Evolutionary conservation across 2,797 vertebrate genomes (phyloP).

Genomic region (Danio aesculapii): DNA sequence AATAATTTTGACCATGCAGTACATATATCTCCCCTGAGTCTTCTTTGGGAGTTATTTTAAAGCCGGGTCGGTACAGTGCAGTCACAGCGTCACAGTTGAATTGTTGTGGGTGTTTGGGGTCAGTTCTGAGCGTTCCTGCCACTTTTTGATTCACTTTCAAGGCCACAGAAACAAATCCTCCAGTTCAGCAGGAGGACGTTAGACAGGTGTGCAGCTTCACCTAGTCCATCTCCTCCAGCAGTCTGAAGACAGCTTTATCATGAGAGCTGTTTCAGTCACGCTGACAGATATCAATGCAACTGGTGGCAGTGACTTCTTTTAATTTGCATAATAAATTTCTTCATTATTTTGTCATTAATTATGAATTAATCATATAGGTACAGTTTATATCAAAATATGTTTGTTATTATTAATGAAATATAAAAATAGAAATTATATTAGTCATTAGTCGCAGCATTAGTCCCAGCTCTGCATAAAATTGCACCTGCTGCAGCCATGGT

Average conservation of each 20-base stretch:
- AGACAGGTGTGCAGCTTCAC: conserved; percentile 82
- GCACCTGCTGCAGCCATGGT: too few species aligned
- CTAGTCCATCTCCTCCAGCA: conserved; percentile 77
- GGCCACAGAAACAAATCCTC: conserved; percentile 82
- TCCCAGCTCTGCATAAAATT: too few species aligned
- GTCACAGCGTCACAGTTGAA: conserved; percentile 2
- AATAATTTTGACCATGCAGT: too few species aligned
- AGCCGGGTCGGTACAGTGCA: conserved; percentile 15
- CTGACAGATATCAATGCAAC: conserved; percentile 67
- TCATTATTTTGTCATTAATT: too few species aligned
- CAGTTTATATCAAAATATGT: too few species aligned
- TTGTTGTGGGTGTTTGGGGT: conserved; percentile 23
- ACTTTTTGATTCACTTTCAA: conserved; percentile 71
- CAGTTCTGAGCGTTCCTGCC: conserved; percentile 54
- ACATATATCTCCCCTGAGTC: neutral
- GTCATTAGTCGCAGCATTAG: too few species aligned
- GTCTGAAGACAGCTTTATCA: conserved; percentile 79
- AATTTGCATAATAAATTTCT: neutral
- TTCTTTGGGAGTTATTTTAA: neutral
- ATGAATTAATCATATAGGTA: too few species aligned
- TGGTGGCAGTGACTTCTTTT: conserved; percentile 69
- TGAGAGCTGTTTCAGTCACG: conserved; percentile 80
- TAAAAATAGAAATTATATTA: too few species aligned
- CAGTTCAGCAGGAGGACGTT: conserved; percentile 76
- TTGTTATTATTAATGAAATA: too few species aligned